Evolutionary conservation across 2,888 invertebrate species (phyloP).

Genomic region (Campopleginae sp.): DNA sequence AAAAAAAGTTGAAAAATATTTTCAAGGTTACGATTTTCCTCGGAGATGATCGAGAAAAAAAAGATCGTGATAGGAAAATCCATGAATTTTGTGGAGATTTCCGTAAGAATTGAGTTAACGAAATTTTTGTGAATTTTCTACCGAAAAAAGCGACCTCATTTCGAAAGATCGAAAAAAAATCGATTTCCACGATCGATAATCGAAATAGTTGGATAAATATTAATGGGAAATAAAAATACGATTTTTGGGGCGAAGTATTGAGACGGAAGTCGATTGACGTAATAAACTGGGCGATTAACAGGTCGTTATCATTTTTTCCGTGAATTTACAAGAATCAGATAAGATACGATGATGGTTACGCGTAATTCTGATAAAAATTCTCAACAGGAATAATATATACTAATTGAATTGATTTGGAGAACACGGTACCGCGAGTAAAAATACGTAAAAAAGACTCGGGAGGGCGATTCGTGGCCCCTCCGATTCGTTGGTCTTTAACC

Average conservation of each 20-base stretch:
- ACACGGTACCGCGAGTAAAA: background rate
- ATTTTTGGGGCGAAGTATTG: background rate
- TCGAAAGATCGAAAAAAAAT: too few species aligned
- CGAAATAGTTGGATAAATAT: too few species aligned
- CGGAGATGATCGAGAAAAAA: background rate
- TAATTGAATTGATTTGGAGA: background rate
- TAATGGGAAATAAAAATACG: too few species aligned
- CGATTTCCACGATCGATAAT: too few species aligned
- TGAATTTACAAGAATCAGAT: background rate
- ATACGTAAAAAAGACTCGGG: background rate
- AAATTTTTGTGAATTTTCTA: too few species aligned
- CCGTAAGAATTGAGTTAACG: too few species aligned
- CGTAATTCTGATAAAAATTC: background rate
- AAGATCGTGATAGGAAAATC: background rate
- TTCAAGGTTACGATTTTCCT: background rate
- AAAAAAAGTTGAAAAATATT: background rate
- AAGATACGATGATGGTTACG: background rate
- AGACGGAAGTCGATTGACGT: background rate
- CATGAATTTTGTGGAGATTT: background rate
- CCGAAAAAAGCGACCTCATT: too few species aligned
- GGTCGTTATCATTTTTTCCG: background rate
- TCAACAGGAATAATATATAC: background rate
- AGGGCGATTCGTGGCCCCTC: background rate
- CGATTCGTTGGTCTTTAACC: background rate
- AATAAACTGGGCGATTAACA: background rate